A percentile compares a stretch with the other conserved stretches of the same genome.
Evolutionary conservation across 1,140 invertebrate genomes (phyloP).

Genomic region (Bombus difficillimus): DNA sequence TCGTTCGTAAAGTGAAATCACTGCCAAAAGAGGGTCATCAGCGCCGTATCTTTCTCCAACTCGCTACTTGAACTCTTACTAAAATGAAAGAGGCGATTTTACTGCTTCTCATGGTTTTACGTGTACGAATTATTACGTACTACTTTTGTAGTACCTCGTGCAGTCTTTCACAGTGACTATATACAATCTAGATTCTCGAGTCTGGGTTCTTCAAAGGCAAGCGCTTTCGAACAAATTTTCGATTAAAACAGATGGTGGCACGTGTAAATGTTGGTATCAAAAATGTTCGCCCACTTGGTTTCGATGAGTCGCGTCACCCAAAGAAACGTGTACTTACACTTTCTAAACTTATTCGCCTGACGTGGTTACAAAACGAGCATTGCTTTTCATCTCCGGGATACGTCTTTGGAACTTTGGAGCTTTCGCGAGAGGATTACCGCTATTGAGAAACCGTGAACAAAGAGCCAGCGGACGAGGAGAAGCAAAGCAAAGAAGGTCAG

Average conservation of each 20-base stretch:
- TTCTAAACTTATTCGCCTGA: constrained; percentile 50
- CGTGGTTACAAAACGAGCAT: constrained; percentile 41
- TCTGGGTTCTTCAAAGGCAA: background rate
- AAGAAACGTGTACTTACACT: constrained; percentile 26
- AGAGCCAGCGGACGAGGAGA: background rate
- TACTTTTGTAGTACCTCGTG: background rate
- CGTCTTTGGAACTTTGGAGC: constrained; percentile 50
- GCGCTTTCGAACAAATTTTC: background rate
- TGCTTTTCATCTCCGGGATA: constrained; percentile 56
- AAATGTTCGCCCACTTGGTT: constrained; percentile 4
- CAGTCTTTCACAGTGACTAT: background rate
- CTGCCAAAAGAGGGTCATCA: background rate
- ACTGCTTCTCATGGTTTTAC: background rate
- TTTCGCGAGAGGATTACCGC: constrained; percentile 56
- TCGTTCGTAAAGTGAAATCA: background rate
- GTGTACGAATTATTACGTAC: background rate
- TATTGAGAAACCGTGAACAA: constrained; percentile 40
- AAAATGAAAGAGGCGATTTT: background rate
- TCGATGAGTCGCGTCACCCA: background rate
- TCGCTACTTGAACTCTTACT: background rate
- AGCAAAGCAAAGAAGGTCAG: constrained; percentile 7
- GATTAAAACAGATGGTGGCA: background rate
- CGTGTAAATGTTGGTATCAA: background rate
- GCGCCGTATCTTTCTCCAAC: background rate
- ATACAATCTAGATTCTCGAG: background rate